Percentiles rank a stretch among this genome's conserved stretches.
Evolutionary conservation across 2,888 invertebrate genomes (phyloP).

Genomic region (Lithophane ornitopus): DNA sequence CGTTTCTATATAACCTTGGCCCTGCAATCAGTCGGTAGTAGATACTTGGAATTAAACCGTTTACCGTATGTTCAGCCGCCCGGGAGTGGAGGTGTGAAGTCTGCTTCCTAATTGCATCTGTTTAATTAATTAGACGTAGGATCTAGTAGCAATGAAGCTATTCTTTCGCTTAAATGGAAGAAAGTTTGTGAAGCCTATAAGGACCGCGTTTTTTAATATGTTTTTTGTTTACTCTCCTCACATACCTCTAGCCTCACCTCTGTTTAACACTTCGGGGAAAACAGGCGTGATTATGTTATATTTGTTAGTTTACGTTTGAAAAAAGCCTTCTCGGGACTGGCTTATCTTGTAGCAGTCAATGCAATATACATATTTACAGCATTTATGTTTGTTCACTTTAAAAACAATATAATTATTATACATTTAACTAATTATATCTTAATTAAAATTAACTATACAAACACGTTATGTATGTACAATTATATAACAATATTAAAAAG

Average conservation of each 20-base stretch:
- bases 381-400: too few relatives aligned
- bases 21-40: slow-evolving; percentile 2
- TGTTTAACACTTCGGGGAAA: background rate
- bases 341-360: background rate
- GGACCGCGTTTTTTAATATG: too few relatives aligned
- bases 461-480: too few relatives aligned
- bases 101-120: slow-evolving; percentile 15
- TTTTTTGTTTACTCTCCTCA: background rate
- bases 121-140: background rate
- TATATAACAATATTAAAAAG: too few relatives aligned
- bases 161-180: too few relatives aligned
- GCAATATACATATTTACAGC: background rate
- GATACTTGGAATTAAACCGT: slow-evolving; percentile 12
- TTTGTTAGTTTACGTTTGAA: background rate
- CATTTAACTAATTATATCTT: too few relatives aligned
- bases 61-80: background rate
- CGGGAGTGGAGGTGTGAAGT: background rate
- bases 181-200: background rate
- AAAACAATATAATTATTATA: too few relatives aligned
- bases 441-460: too few relatives aligned
- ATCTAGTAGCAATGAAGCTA: background rate
- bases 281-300: background rate
- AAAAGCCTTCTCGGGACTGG: background rate
- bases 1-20: slow-evolving; percentile 4
- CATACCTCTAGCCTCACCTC: too few relatives aligned